Base-by-base conservation (phyloP, 2,797 vertebrate genomes). In the Iguana delicatissima region DNA sequence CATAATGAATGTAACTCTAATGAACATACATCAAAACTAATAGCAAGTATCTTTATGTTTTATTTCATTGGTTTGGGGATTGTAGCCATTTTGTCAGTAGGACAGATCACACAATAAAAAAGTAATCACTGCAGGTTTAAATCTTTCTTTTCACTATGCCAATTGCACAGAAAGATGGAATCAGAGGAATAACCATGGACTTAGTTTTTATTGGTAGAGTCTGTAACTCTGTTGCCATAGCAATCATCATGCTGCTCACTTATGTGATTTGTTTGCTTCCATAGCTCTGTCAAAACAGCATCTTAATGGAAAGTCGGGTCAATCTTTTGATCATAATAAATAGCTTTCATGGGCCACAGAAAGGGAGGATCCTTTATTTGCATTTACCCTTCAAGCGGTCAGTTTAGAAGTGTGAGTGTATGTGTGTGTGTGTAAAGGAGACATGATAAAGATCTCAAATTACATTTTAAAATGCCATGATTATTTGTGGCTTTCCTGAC, bases 201-300 rank as follows among this genome's bases (percentile, higher is more conserved):
- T 95, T 90, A 84, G 69, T 38, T 76, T 38, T 91, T 93, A 92
- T 89, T 95, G 92, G 69, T 81, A 89, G 89, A 90, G 93, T 88
- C 12, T 35, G 72, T 74, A 92, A 73, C 42, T 82, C 89, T 84
- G 93, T 96, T 95, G 52, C 92, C 80, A 55, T 93, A 89, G 92
- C 93, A 89, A 96, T 95, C 64, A 86, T 89, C 20, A 83, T 91
- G 67, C 42, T 89, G 18, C 50, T 90, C 26, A 0, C 52, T 55
- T 18, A 81, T 77, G 72, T 92, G 90, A 95, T 91, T 95, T 5
- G 16, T 79, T 87, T 92, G 82, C 83, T 77, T 35, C 79, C 80
- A 62, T 87, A 80, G 72, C 87, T 92, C 84, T 55, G 42, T 93
- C 89, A 94, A 96, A 79, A 55, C 52, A 92, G n/a, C n/a, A 55